Base-by-base conservation (phyloP, 1,140 invertebrate species). In the Idris sp. region DNA sequence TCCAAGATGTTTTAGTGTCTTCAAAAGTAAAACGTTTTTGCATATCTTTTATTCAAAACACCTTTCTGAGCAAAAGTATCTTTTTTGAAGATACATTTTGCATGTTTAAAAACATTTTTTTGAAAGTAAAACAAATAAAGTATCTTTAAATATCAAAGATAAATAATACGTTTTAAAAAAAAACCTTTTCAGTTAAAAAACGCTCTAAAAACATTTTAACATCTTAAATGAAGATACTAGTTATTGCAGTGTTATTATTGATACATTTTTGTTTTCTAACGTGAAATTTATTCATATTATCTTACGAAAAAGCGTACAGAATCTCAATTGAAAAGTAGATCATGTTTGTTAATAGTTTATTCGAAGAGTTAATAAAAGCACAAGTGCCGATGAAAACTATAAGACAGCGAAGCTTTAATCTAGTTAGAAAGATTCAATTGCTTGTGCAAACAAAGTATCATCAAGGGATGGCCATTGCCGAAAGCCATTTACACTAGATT, bases 341-440 rank as follows among this genome's bases (percentile, higher is more conserved):
- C 11, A 26, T 51, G 28, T 33, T 51, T 64, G 19, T 65, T 46
- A 44, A 53, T 54, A 53, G 49, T 38, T 67, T 43, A 49, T 54
- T 19, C 13, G n/a, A 28, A 44, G 9, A 40, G 19, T 49, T 49
- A 44, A 38, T 46, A 49, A 49, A 40, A 68, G 19, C 8, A 48
- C 35, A 67, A 58, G 53, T 58, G 64, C 56, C 25, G 13, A 33
- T 26, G 22, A 54, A 40, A 10, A 44, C 46, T 14, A 6, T 4
- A 36, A 51, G 15, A 65, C 14, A 56, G 30, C 11, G 14, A 10
- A 35, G 22, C 7, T 18, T n/a, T 73, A 65, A 73, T 73, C 48
- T 16, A 58, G 69, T 73, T 73, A 73, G 54, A 65, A 65, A 73
- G 69, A 73, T 65, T 65, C 53, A 65, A 65, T 65, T 53, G 44